phyloP scores from a whole-genome alignment of 2,797 vertebrate species.

The Pithecia hirsuta region DNA sequence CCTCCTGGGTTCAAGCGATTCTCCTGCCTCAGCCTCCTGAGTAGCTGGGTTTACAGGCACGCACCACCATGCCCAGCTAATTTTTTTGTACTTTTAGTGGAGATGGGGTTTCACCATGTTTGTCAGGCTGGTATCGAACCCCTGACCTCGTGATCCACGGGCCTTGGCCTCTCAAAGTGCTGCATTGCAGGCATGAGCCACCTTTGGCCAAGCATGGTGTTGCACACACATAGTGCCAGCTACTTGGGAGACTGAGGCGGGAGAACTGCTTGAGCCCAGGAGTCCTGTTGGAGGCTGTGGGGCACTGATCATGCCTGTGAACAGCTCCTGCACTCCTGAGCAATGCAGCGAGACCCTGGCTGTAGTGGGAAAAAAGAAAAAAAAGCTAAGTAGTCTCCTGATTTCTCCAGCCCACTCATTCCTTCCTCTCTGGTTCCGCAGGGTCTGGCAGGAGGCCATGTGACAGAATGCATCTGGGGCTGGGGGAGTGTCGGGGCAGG shows the following conservation, averaged over 20 bases:
- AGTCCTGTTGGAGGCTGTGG: neutral
- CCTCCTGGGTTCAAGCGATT: too few species aligned
- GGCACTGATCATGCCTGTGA: neutral
- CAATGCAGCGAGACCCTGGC: neutral
- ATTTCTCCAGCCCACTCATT: neutral
- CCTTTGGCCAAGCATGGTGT: neutral
- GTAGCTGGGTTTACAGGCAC: too few species aligned
- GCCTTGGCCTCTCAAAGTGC: too few species aligned
- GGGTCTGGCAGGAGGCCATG: accelerated
- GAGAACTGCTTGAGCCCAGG: neutral
- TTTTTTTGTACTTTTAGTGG: too few species aligned
- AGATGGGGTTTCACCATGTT: too few species aligned
- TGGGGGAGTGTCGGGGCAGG: neutral
- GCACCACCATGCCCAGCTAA: too few species aligned
- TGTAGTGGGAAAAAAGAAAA: too few species aligned
- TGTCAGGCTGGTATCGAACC: too few species aligned
- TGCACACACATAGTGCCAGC: neutral
- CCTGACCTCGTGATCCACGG: too few species aligned
- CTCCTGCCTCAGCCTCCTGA: too few species aligned
- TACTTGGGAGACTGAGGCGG: neutral
- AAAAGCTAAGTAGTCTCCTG: neutral
- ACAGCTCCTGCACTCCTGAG: neutral
- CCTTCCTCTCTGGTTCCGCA: neutral
- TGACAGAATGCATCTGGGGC: neutral
- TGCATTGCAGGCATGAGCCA: too few species aligned